Conservation (phyloP, 2,797 vertebrate genomes). For the Pantherophis alleghaniensis region DNA sequence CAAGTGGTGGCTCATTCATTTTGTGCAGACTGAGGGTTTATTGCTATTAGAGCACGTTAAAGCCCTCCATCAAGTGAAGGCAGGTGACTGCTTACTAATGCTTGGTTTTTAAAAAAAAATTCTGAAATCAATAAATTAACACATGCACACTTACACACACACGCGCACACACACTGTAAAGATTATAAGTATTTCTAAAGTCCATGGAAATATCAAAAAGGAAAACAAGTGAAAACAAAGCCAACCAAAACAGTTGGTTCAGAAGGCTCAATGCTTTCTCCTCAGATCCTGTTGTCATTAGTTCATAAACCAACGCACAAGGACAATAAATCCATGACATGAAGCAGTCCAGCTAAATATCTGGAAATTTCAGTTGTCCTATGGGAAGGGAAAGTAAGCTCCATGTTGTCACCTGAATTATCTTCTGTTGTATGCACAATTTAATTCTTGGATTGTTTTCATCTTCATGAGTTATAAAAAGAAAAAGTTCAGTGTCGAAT, state of each 20-base stretch:
- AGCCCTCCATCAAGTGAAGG: constrained; percentile 35
- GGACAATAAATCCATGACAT: background rate
- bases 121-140: constrained; percentile 66
- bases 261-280: background rate
- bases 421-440: constrained; percentile 18
- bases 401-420: constrained; percentile 11
- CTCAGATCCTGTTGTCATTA: background rate
- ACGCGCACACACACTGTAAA: constrained; percentile 9
- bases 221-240: constrained; percentile 11
- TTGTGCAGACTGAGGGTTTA: constrained; percentile 1
- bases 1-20: background rate
- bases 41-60: background rate
- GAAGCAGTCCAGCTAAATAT: background rate
- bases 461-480: background rate
- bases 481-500: background rate
- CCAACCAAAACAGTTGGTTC: background rate
- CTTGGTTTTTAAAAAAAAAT: constrained; percentile 47
- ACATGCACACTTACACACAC: constrained; percentile 39
- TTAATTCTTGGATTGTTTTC: constrained; percentile 9
- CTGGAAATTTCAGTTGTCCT: background rate
- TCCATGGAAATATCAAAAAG: constrained; percentile 61
- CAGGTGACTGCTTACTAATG: background rate
- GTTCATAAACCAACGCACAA: background rate
- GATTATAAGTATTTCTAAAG: constrained; percentile 38
- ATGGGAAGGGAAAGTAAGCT: background rate